These are phyloP conservation scores for Lerista edwardsae DNA, from an alignment of 2,797 vertebrate species.

Conservation along the genomic window DNA sequence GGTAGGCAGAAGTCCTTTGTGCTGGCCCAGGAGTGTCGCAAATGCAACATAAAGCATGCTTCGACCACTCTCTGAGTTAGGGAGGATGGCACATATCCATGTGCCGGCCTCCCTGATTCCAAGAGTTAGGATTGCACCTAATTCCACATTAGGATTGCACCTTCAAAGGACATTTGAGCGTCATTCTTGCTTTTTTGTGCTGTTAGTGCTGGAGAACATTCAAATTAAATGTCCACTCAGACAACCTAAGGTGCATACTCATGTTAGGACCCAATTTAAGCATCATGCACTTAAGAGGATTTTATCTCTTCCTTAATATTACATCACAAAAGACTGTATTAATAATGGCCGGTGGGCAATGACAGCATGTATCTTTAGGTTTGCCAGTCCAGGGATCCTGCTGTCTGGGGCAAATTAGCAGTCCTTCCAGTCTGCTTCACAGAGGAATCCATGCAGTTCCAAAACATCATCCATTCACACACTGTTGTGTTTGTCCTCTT, in stretches of 20 bases:
- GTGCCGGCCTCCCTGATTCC: no score
- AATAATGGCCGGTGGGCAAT: no score
- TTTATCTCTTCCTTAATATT: background rate
- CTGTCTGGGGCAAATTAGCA: background rate
- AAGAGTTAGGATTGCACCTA: no score
- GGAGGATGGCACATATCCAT: no score
- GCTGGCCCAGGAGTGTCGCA: no score
- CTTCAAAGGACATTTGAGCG: background rate
- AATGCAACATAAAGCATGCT: no score
- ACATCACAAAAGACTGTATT: background rate
- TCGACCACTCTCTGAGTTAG: no score
- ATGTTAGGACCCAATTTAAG: background rate
- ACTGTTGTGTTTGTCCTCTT: background rate
- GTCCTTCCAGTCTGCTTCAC: background rate
- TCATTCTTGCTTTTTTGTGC: background rate
- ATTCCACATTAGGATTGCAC: no score
- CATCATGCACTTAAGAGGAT: background rate
- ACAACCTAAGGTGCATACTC: background rate
- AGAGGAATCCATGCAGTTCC: background rate
- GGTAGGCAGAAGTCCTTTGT: no score
- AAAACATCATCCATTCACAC: background rate
- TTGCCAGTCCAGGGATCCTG: background rate
- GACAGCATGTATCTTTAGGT: background rate
- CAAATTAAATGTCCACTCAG: background rate
- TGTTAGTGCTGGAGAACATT: background rate